A percentile compares a stretch with the other conserved stretches of the same genome.
These are phyloP conservation scores for Cichlasoma orientale DNA, from an alignment of 2,797 vertebrate species.

Conservation along the genomic window DNA sequence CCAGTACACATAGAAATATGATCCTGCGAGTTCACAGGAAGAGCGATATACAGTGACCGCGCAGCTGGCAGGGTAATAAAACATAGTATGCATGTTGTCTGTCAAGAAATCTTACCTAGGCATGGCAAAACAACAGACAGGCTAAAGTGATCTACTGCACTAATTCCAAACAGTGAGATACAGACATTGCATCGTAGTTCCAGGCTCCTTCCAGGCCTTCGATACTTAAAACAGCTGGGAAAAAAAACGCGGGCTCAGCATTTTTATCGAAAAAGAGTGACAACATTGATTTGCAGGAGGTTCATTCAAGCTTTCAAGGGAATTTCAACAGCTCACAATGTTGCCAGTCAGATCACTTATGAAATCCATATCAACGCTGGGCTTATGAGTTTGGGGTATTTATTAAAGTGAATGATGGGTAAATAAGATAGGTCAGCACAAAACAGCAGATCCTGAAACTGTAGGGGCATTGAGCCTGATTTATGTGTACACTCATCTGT, in stretches of 20 bases:
- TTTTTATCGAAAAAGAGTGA: conserved; percentile 48
- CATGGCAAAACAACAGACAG: conserved; percentile 42
- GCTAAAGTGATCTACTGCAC: conserved; percentile 39
- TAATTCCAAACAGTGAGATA: conserved; percentile 30
- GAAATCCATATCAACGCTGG: conserved; percentile 52
- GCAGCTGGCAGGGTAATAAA: conserved; percentile 74
- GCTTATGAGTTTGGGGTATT: conserved; percentile 53
- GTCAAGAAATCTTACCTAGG: conserved; percentile 60
- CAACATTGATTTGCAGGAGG: conserved; percentile 64
- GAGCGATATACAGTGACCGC: conserved; percentile 63
- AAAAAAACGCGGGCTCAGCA: conserved; percentile 72
- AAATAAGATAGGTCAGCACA: conserved; percentile 70
- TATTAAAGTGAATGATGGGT: conserved; percentile 60
- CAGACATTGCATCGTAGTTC: conserved; percentile 21
- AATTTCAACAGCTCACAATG: conserved; percentile 49
- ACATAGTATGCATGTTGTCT: conserved; percentile 61
- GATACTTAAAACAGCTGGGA: conserved; percentile 60
- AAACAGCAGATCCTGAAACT: conserved; percentile 53
- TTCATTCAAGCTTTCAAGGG: conserved; percentile 54
- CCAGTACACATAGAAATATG: conserved; percentile 69
- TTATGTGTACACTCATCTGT: conserved; percentile 68
- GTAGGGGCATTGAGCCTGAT: conserved; percentile 58
- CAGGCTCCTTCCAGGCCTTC: conserved; percentile 32
- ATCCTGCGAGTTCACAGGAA: conserved; percentile 63
- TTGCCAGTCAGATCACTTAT: conserved; percentile 50